These are phyloP conservation scores for Coregonus sp. DNA, from an alignment of 2,797 vertebrate species.

Conservation along the genomic window DNA sequence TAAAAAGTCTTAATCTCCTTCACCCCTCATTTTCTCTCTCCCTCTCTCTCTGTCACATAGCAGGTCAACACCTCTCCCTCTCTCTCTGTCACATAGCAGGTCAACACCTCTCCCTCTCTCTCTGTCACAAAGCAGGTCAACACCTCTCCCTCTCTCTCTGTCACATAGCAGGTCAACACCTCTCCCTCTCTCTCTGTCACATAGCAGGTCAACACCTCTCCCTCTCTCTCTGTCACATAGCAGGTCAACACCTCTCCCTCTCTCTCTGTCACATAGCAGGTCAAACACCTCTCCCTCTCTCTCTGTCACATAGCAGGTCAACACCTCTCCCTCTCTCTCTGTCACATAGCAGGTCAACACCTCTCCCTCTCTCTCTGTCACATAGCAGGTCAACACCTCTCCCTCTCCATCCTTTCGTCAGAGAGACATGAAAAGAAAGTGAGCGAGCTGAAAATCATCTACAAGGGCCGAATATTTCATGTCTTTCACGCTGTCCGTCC, in stretches of 20 bases:
- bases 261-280: neutral
- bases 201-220: neutral
- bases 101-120: neutral
- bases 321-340: neutral
- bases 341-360: no score
- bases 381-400: neutral
- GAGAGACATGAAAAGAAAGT: neutral
- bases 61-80: neutral
- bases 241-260: neutral
- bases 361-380: neutral
- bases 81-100: neutral
- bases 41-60: neutral
- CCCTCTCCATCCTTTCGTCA: neutral
- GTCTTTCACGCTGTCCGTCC: neutral
- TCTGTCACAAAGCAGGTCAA: neutral
- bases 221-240: neutral
- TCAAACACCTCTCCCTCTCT: neutral
- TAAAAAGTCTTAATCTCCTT: conserved; percentile 26
- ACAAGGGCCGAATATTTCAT: neutral
- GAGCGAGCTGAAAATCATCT: neutral
- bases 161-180: neutral
- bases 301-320: no score
- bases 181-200: neutral
- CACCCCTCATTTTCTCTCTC: neutral
- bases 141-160: neutral